These are phyloP conservation scores for Pontoporia blainvillei DNA, from an alignment of 2,113 vertebrate species.

Conservation along the genomic window DNA sequence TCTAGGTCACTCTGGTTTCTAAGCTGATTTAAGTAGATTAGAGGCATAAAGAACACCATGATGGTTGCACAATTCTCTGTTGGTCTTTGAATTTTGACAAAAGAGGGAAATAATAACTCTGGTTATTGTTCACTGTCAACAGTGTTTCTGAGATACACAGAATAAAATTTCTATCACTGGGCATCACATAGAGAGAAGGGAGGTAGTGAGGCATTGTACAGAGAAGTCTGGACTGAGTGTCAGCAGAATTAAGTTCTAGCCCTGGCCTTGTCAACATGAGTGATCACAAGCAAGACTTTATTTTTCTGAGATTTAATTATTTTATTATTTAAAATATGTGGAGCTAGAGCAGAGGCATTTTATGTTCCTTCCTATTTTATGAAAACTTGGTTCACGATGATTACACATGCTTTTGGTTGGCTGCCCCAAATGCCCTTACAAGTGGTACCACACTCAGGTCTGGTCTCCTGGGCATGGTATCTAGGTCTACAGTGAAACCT, in stretches of 20 bases:
- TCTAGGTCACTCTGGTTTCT: not conserved
- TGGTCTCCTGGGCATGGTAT: not conserved
- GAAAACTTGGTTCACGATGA: not conserved
- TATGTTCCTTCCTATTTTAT: not conserved
- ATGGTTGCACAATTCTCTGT: not conserved
- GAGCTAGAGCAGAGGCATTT: not conserved
- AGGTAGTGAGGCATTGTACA: not conserved
- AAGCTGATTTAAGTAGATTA: not conserved
- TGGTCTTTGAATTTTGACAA: not conserved
- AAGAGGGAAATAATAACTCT: not conserved
- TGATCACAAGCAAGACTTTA: not conserved
- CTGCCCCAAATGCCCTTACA: not conserved
- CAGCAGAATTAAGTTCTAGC: not conserved
- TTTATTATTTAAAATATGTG: not conserved
- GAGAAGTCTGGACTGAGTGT: not conserved
- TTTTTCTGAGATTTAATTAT: not conserved
- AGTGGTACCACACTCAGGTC: not conserved
- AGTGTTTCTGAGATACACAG: not conserved
- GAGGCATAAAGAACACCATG: not conserved
- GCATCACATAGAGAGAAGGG: not conserved
- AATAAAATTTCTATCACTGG: not conserved
- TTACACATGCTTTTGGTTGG: not conserved
- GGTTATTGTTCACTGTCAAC: not conserved
- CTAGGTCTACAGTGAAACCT: not conserved
- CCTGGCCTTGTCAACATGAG: not conserved